phyloP scores from a whole-genome alignment of 2,888 invertebrate species.

The Eledona agricola region DNA sequence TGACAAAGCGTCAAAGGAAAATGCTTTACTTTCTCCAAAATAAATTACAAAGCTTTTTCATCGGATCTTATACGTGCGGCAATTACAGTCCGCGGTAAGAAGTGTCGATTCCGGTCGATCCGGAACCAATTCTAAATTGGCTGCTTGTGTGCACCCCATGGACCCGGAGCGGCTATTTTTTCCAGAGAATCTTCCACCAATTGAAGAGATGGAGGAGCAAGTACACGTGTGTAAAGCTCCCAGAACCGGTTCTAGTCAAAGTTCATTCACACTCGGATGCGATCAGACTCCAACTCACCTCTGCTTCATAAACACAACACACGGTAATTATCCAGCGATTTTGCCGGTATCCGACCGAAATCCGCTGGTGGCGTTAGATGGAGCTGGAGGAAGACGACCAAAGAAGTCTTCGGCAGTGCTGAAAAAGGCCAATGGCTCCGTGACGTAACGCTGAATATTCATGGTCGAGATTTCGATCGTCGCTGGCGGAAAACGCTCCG shows the following conservation, averaged over 20 bases:
- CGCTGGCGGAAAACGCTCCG: background rate
- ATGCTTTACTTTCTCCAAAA: too few species aligned
- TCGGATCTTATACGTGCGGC: too few species aligned
- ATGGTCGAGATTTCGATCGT: constrained; percentile 20
- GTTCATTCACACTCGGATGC: constrained; percentile 59
- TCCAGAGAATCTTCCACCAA: constrained; percentile 44
- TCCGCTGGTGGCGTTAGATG: too few species aligned
- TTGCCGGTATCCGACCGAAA: constrained; percentile 17
- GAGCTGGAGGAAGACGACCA: constrained; percentile 12
- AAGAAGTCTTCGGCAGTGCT: constrained; percentile 23
- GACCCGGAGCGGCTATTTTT: constrained; percentile 15
- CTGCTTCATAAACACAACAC: constrained; percentile 52
- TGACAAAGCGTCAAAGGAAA: too few species aligned
- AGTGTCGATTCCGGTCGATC: too few species aligned
- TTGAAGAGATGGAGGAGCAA: constrained; percentile 42
- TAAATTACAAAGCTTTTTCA: too few species aligned
- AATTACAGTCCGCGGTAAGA: too few species aligned
- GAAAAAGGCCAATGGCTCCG: constrained; percentile 44
- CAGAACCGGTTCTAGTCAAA: constrained; percentile 57
- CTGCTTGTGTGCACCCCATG: too few species aligned
- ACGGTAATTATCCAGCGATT: constrained; percentile 53
- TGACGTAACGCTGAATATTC: constrained; percentile 38
- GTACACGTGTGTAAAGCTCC: constrained; percentile 50
- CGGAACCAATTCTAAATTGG: too few species aligned
- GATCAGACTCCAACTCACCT: constrained; percentile 48